phyloP scores from a whole-genome alignment of 2,113 vertebrate genomes.

The Anthoscopus minutus region DNA sequence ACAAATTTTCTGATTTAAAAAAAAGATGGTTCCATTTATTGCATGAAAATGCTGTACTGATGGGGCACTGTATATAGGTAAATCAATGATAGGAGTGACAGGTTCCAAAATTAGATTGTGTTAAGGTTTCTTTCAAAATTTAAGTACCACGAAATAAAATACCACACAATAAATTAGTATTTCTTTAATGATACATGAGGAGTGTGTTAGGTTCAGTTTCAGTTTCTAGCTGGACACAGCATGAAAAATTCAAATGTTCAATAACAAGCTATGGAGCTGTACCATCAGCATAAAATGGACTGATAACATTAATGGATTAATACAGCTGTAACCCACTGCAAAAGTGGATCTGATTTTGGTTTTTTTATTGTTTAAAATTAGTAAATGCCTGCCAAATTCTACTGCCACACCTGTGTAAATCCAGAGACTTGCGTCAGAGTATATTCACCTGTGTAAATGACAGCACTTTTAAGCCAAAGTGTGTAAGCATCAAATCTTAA shows the following conservation, averaged over 20 bases:
- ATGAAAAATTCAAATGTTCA: background rate
- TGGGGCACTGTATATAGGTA: background rate
- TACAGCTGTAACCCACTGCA: background rate
- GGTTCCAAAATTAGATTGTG: background rate
- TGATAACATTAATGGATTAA: background rate
- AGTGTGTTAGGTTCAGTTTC: background rate
- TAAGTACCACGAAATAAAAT: no score
- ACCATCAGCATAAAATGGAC: background rate
- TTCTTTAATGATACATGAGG: background rate
- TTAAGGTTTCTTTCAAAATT: background rate
- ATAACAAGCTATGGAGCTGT: background rate
- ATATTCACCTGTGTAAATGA: constrained; percentile 36
- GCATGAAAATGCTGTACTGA: background rate
- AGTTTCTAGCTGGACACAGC: background rate
- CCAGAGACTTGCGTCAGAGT: background rate
- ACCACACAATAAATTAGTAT: background rate
- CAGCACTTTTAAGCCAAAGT: constrained; percentile 6
- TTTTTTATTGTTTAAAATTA: background rate
- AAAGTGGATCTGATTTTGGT: background rate
- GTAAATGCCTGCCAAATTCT: constrained; percentile 28
- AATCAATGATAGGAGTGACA: background rate
- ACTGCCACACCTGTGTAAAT: constrained; percentile 35
- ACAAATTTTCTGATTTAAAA: background rate
- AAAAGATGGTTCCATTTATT: background rate
- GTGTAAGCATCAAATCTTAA: background rate